phyloP scores from a whole-genome alignment of 2,113 vertebrate species.

The Monopterus albus region DNA sequence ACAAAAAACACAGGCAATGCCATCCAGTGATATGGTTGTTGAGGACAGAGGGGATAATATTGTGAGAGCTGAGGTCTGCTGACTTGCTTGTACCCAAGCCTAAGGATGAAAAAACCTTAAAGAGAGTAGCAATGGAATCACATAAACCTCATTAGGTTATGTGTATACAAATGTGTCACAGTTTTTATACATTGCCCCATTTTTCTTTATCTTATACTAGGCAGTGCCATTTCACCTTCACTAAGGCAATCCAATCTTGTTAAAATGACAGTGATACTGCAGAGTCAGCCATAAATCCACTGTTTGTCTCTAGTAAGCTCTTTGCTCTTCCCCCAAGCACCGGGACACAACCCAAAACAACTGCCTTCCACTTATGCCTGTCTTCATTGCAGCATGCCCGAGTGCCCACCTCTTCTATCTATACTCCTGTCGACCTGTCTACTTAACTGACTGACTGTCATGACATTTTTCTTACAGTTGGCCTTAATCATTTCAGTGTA shows the following conservation, averaged over 20 bases:
- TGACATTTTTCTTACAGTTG: constrained; percentile 59
- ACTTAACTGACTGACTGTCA: constrained; percentile 57
- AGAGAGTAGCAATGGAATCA: constrained; percentile 25
- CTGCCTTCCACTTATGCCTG: constrained; percentile 36
- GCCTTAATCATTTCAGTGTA: constrained; percentile 61
- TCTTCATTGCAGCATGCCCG: constrained; percentile 39
- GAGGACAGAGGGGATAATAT: constrained; percentile 20
- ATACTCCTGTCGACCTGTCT: constrained; percentile 35
- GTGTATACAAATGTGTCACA: constrained; percentile 9
- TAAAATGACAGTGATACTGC: constrained; percentile 54
- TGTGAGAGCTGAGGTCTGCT: constrained; percentile 12
- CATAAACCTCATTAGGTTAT: constrained; percentile 27
- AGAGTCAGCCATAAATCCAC: constrained; percentile 58
- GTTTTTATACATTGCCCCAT: constrained; percentile 22
- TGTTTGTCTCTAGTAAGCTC: constrained; percentile 53
- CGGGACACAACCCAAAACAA: constrained; percentile 63
- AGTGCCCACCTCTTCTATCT: constrained; percentile 33
- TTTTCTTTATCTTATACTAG: constrained; percentile 2
- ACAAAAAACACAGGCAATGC: background rate
- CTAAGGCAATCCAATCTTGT: constrained; percentile 58
- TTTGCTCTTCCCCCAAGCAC: constrained; percentile 36
- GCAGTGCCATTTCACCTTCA: constrained; percentile 51
- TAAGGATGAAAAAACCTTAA: constrained; percentile 19
- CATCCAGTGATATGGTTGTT: constrained; percentile 18
- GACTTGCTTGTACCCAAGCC: constrained; percentile 11